Conservation (phyloP, 2,888 invertebrate species). For the Ptychoptera contaminata region DNA sequence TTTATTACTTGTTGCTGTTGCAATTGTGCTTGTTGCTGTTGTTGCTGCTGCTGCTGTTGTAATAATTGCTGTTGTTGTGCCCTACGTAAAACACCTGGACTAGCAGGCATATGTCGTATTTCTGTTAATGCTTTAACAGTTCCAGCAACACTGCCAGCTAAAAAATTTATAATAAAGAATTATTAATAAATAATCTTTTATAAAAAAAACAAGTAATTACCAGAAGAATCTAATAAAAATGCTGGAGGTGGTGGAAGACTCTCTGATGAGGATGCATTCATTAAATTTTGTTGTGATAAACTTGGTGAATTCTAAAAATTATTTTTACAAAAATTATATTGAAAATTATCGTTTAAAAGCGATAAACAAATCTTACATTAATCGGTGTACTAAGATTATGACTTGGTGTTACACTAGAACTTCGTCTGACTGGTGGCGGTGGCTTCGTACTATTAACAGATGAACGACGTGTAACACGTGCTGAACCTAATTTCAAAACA, state of each 20-base stretch:
- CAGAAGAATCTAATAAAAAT: constrained; percentile 22
- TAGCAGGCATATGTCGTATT: constrained; percentile 72
- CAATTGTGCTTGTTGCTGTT: constrained; percentile 14
- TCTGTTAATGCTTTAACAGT: constrained; percentile 75
- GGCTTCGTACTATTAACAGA: constrained; percentile 42
- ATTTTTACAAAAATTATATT: background rate
- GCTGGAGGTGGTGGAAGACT: constrained; percentile 31
- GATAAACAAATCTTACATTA: background rate
- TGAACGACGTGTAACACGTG: constrained; percentile 29
- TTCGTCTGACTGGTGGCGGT: constrained; percentile 69
- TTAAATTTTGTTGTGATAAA: constrained; percentile 18
- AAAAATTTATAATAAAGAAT: no score
- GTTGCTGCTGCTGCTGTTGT: constrained; percentile 12
- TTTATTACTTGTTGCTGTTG: constrained; percentile 11
- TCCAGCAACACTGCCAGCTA: constrained; percentile 57
- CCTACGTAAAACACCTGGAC: constrained; percentile 57
- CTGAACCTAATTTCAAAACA: constrained; percentile 17
- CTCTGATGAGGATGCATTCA: constrained; percentile 23
- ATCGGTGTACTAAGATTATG: constrained; percentile 14
- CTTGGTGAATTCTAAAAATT: constrained; percentile 13
- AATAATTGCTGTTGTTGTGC: constrained; percentile 16
- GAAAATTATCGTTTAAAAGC: background rate
- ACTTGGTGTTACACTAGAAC: constrained; percentile 42
- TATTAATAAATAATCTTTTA: no score
- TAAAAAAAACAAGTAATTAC: no score